Conservation (phyloP, 2,888 invertebrate species). For the Stenoptilia bipunctidactyla region DNA sequence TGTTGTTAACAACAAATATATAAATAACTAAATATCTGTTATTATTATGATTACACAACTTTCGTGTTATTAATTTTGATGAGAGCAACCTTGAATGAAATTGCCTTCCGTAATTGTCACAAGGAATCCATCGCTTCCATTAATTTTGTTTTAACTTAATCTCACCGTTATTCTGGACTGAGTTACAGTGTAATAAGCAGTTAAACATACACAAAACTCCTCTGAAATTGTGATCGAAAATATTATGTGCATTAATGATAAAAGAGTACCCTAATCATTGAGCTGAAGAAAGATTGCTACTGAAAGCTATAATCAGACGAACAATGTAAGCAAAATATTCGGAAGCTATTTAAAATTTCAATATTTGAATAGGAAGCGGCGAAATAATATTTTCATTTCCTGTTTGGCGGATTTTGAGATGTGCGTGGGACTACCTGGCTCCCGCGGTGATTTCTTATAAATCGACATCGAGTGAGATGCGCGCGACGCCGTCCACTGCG, state of each 20-base stretch:
- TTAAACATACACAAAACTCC: conserved; percentile 46
- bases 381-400: conserved; percentile 62
- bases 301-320: conserved; percentile 25
- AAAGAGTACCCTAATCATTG: conserved; percentile 30
- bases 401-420: conserved; percentile 34
- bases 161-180: conserved; percentile 44
- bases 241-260: conserved; percentile 45
- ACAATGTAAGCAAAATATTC: conserved; percentile 30
- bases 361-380: conserved; percentile 33
- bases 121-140: conserved; percentile 23
- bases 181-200: conserved; percentile 52
- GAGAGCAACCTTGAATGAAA: no score
- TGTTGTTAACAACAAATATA: no score
- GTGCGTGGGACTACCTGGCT: conserved; percentile 65
- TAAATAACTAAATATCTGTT: no score
- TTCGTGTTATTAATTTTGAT: no score
- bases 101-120: no score
- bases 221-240: conserved; percentile 29
- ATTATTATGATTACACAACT: no score
- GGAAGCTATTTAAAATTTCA: conserved; percentile 26
- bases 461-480: conserved; percentile 67
- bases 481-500: conserved; percentile 31
- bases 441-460: conserved; percentile 64
- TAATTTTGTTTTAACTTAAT: conserved; percentile 27
- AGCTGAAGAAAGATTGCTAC: conserved; percentile 28